Conservation (phyloP, 2,888 invertebrate species). For the Xylota sylvarum region DNA sequence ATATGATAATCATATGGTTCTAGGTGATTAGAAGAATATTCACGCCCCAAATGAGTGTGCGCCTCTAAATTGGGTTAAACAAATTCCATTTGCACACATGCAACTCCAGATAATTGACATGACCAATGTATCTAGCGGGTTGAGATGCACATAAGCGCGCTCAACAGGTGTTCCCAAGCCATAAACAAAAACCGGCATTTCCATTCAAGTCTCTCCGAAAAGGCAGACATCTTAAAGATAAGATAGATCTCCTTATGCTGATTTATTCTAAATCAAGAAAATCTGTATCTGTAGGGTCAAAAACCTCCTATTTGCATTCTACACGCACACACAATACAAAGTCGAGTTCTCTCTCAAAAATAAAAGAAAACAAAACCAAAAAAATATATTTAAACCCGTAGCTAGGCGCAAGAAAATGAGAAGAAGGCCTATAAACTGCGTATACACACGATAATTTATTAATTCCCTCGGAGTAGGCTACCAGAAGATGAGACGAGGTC, state of each 20-base stretch:
- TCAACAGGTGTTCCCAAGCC: slow-evolving; percentile 52
- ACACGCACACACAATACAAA: slow-evolving; percentile 31
- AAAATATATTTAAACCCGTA: neutral
- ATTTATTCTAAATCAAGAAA: slow-evolving; percentile 16
- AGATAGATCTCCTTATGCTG: slow-evolving; percentile 1
- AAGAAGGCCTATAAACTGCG: slow-evolving; percentile 37
- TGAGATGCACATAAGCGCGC: slow-evolving; percentile 4
- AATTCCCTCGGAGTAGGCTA: slow-evolving; percentile 38
- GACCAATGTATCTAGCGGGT: neutral
- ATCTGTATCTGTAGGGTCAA: slow-evolving; percentile 40
- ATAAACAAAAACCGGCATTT: slow-evolving; percentile 22
- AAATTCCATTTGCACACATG: slow-evolving; percentile 35
- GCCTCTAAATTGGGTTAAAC: slow-evolving; percentile 56
- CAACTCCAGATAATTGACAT: slow-evolving; percentile 20
- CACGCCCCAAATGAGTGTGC: slow-evolving; percentile 37
- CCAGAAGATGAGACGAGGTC: slow-evolving; percentile 29
- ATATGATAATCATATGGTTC: slow-evolving; percentile 34
- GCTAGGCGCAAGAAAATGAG: slow-evolving; percentile 15
- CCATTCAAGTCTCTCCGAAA: slow-evolving; percentile 2
- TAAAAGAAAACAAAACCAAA: slow-evolving; percentile 7
- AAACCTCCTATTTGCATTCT: slow-evolving; percentile 47
- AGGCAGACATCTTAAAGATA: neutral
- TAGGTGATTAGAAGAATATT: slow-evolving; percentile 43
- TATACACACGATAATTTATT: slow-evolving; percentile 45
- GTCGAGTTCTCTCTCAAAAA: slow-evolving; percentile 10